Evolutionary conservation across 2,113 vertebrate species (phyloP), one percentile per base, ranked within the genome.

Genomic region (Pangasianodon gigas): DNA sequence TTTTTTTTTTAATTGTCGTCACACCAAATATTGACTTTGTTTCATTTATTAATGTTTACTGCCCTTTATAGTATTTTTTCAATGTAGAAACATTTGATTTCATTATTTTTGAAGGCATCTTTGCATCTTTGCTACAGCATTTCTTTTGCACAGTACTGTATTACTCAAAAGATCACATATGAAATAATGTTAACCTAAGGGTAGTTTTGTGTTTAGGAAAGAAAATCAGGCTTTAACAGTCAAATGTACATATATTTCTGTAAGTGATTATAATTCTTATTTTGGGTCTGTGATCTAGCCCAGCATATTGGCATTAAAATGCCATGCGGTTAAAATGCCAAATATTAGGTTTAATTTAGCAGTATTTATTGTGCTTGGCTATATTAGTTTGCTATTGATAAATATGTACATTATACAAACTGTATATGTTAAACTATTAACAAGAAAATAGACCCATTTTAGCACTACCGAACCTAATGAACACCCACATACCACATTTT

Each of bases 401-500:
- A 13, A 79, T 1, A 48, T 26, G 44, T 80, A 52, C 5, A 52
- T 81, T 14, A 26, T 79, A 51, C 29, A 51, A 51, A 79, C 75
- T 14, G 21, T 52, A 14, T 80, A 18, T 32, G 6, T 51, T n/a
- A 54, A 81, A 79, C 44, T 48, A 14, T 51, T 51, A 51, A 79
- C 24, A 48, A 32, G 48, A 52, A 51, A 29, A 79, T 13, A 48
- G 46, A 18, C 24, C 46, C 24, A 48, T 79, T 79, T 29, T 79
- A 48, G 75, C 11, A 14, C 5, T 44, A 44, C 21, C 46, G 37
- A 88, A 86, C 41, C 5, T 44, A 44, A 21, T 75, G 37, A 88
- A 86, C 41, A 92, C 92, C 92, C 92, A 65, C 82, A 92, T 93
- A 94, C 94, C 94, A 94, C 90, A 89, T 91, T 89, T 88, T 90